Evolutionary conservation across 2,797 vertebrate species (phyloP), one percentile per base, ranked within the genome.

Genomic region (Ceryle rudis): DNA sequence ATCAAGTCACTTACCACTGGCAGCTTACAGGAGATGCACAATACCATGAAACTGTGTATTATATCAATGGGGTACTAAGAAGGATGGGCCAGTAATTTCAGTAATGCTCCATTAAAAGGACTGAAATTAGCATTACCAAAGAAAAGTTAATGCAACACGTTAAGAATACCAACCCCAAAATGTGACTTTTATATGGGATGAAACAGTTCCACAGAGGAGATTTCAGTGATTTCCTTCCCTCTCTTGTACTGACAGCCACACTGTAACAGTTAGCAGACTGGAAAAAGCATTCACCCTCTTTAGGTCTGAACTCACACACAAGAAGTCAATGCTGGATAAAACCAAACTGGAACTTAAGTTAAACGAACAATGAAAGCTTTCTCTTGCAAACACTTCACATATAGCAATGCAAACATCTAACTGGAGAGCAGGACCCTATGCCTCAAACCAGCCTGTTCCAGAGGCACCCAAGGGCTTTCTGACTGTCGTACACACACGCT

Each of bases 121-220:
- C 69, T 61, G 71, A 35, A 89, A 82, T 42, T 14, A 82, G 35
- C 47, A 64, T 18, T 67, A 52, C 23, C 60, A 62, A 26, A 61
- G 41, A 77, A 61, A 92, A 94, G 55, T 54, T 69, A 79, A 70
- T 18, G 81, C 62, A 89, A 62, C 13, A 51, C 62, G 21, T 62
- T 37, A 92, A 66, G n/a, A 90, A 58, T 6, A 51, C 29, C 70
- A 77, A 55, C 20, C 9, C 26, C 31, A 66, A 81, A 81, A 52
- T 6, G n/a, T 10, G 23, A 14, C 73, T 73, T 69, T 81, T 73
- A 22, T 4, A 52, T 8, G 47, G 51, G 47, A 92, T 67, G 47
- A 52, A 77, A 64, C 12, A 75, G 33, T 54, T 74, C 61, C 52
- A 44, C 8, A 58, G 70, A 39, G 23, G 33, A 67, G 54, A 57